phyloP scores from a whole-genome alignment of 2,888 invertebrate genomes.

The Lithodes maja region DNA sequence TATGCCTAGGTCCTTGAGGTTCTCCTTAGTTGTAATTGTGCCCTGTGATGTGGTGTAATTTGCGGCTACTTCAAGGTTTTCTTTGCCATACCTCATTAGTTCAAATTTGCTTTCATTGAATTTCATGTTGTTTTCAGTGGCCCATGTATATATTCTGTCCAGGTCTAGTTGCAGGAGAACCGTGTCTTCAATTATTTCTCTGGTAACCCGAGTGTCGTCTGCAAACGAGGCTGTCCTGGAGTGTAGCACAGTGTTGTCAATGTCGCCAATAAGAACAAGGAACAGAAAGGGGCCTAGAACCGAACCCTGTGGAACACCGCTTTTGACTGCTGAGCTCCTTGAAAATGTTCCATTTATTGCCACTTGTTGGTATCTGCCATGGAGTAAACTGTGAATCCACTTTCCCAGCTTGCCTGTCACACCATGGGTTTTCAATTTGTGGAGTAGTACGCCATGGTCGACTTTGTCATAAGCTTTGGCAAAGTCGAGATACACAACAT shows the following conservation, averaged over 20 bases:
- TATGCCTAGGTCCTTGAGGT: constrained; percentile 9
- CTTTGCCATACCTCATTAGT: not conserved
- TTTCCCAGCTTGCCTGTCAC: constrained; percentile 8
- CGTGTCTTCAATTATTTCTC: not conserved
- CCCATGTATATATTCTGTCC: not conserved
- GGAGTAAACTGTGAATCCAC: constrained; percentile 24
- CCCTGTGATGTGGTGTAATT: not conserved
- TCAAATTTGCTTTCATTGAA: constrained; percentile 14
- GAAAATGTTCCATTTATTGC: not conserved
- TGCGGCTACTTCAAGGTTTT: not conserved
- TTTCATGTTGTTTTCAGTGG: constrained; percentile 18
- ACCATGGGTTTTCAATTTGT: not conserved
- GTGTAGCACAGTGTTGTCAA: not conserved
- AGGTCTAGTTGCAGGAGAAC: constrained; percentile 5
- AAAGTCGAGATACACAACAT: constrained; percentile 40
- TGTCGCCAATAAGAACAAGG: not conserved
- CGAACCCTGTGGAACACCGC: constrained; percentile 26
- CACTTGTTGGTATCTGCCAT: not conserved
- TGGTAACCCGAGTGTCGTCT: constrained; percentile 14
- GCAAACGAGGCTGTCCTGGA: constrained; percentile 31
- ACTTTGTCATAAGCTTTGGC: constrained; percentile 16
- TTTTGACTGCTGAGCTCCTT: not conserved
- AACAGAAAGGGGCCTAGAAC: constrained; percentile 12
- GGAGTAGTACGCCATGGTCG: constrained; percentile 26
- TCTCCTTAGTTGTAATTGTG: not conserved